phyloP scores from a whole-genome alignment of 2,888 invertebrate species.

The Dorcus hopei region DNA sequence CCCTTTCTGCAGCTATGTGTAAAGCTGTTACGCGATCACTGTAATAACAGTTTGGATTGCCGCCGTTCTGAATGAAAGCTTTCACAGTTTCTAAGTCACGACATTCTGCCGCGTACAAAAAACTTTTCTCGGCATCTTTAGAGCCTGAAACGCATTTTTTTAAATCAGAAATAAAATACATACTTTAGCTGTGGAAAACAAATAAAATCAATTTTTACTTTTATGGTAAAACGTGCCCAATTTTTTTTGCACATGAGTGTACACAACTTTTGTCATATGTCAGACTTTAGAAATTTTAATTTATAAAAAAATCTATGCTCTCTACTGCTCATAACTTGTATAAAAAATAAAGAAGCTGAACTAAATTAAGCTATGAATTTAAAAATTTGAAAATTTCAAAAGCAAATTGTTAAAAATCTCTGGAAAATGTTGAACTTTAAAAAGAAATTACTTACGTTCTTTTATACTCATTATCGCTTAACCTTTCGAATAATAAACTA shows the following conservation, averaged over 20 bases:
- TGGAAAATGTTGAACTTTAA: not conserved
- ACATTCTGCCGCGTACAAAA: constrained; percentile 19
- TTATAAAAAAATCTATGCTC: no score
- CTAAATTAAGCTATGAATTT: not conserved
- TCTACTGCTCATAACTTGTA: no score
- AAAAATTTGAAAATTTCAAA: not conserved
- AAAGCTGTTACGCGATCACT: constrained; percentile 19
- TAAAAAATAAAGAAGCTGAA: not conserved
- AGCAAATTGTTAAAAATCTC: not conserved
- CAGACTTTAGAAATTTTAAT: no score
- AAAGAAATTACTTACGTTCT: not conserved
- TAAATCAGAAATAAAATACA: no score
- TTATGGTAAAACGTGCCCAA: no score
- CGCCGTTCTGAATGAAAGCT: constrained; percentile 18
- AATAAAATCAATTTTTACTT: no score
- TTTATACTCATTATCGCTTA: not conserved
- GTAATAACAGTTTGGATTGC: constrained; percentile 22
- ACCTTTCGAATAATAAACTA: not conserved
- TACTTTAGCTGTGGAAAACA: no score
- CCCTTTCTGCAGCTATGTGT: constrained; percentile 27
- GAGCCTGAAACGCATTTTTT: not conserved
- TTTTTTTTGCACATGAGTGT: no score
- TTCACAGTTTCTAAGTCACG: constrained; percentile 11
- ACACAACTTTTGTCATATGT: no score
- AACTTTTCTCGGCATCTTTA: constrained; percentile 10